phyloP scores from a whole-genome alignment of 2,888 invertebrate species.

The Thymelicus acteon region DNA sequence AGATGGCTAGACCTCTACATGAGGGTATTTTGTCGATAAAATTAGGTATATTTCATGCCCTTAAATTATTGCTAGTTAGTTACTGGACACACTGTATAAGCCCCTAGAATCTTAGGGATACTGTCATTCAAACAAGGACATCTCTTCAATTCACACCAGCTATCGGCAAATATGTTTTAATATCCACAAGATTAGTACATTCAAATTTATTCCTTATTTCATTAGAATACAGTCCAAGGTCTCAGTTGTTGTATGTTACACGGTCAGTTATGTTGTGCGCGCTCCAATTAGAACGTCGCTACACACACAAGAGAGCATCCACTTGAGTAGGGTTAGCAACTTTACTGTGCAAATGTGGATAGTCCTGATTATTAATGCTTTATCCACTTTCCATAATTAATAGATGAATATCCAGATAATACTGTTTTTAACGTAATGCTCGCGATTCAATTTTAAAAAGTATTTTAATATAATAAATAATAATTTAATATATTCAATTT shows the following conservation, averaged over 20 bases:
- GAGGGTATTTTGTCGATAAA: too few relatives aligned
- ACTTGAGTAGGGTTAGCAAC: slow-evolving; percentile 10
- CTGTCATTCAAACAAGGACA: slow-evolving; percentile 31
- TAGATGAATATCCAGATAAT: too few relatives aligned
- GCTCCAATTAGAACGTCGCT: slow-evolving; percentile 44
- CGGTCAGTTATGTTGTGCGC: slow-evolving; percentile 25
- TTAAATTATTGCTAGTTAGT: too few relatives aligned
- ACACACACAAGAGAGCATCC: slow-evolving; percentile 34
- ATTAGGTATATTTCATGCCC: too few relatives aligned
- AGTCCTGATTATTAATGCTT: neutral
- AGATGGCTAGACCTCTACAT: too few relatives aligned
- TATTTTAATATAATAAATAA: too few relatives aligned
- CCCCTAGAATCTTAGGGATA: too few relatives aligned
- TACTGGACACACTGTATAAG: too few relatives aligned
- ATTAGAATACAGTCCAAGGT: slow-evolving; percentile 28
- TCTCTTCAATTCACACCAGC: slow-evolving; percentile 47
- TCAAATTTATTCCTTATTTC: slow-evolving; percentile 36
- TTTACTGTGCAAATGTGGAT: neutral
- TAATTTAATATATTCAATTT: too few relatives aligned
- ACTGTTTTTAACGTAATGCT: too few relatives aligned
- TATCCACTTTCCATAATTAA: too few relatives aligned
- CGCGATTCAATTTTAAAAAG: too few relatives aligned
- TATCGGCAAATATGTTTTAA: slow-evolving; percentile 37
- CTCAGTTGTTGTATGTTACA: neutral
- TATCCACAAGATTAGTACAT: neutral